Conservation (phyloP, 2,113 vertebrate genomes). For the Oceanodroma tethys region DNA sequence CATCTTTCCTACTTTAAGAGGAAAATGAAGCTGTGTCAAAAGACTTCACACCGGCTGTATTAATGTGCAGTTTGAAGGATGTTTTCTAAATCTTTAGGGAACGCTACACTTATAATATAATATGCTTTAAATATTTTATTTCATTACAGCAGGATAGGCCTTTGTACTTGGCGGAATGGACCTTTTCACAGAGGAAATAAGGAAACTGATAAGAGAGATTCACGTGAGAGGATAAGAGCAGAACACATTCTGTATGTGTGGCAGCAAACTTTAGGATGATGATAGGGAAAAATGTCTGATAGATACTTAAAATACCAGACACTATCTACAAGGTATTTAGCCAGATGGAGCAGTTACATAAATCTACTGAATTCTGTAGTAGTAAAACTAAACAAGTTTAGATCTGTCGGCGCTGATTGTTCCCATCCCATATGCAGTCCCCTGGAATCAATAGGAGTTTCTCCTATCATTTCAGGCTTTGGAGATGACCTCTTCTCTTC, state of each 20-base stretch:
- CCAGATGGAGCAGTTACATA: background rate
- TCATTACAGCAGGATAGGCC: background rate
- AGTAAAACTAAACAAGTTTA: background rate
- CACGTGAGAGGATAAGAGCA: background rate
- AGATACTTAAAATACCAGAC: conserved; percentile 8
- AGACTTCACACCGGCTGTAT: background rate
- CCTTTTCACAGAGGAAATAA: background rate
- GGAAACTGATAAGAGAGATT: background rate
- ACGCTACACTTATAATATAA: background rate
- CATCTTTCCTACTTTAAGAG: background rate
- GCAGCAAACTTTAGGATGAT: background rate
- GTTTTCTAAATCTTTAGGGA: background rate
- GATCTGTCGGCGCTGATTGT: background rate
- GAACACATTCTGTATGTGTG: background rate
- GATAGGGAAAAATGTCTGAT: background rate
- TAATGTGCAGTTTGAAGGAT: background rate
- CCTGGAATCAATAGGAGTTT: background rate
- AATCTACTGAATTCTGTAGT: background rate
- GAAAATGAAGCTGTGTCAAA: background rate
- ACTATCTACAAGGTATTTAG: background rate
- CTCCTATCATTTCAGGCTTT: background rate
- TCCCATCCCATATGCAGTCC: background rate
- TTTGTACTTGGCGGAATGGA: background rate
- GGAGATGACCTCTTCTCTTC: background rate
- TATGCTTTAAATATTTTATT: conserved; percentile 1